These are phyloP conservation scores for Agriotes lineatus DNA, from an alignment of 2,888 invertebrate species.

Conservation along the genomic window DNA sequence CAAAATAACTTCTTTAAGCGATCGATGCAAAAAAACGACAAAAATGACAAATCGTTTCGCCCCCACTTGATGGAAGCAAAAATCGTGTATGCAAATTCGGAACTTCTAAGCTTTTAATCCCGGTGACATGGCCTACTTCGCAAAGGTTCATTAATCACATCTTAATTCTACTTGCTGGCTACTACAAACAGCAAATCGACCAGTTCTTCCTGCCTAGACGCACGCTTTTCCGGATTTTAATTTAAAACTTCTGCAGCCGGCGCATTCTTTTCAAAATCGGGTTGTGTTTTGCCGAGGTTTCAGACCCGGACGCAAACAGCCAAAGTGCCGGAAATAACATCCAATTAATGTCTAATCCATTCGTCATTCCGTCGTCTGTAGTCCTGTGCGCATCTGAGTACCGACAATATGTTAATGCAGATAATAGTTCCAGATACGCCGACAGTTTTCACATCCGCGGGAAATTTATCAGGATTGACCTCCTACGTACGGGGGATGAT, in stretches of 20 bases:
- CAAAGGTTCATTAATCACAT: slow-evolving; percentile 34
- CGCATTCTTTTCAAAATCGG: slow-evolving; percentile 12
- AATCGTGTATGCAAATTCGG: slow-evolving; percentile 35
- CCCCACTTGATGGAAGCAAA: slow-evolving; percentile 27
- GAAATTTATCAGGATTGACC: slow-evolving; percentile 35
- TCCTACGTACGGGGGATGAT: slow-evolving; percentile 24
- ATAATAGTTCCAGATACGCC: slow-evolving; percentile 20
- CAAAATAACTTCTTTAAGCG: slow-evolving; percentile 19
- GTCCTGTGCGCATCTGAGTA: neutral
- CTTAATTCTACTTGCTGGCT: slow-evolving; percentile 29
- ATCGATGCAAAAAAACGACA: slow-evolving; percentile 17
- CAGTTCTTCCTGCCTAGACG: slow-evolving; percentile 10
- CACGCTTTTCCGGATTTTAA: slow-evolving; percentile 17
- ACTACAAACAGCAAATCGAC: slow-evolving; percentile 22
- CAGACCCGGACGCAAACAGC: neutral
- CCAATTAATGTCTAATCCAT: slow-evolving; percentile 11
- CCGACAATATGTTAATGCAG: slow-evolving; percentile 22
- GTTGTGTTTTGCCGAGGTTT: slow-evolving; percentile 9
- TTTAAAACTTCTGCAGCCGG: slow-evolving; percentile 2
- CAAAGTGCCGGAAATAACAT: slow-evolving; percentile 19
- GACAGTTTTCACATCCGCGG: slow-evolving; percentile 24
- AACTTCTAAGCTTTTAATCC: slow-evolving; percentile 35
- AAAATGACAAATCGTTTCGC: slow-evolving; percentile 28
- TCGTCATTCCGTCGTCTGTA: slow-evolving; percentile 12
- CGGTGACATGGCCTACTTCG: slow-evolving; percentile 29